phyloP scores from a whole-genome alignment of 2,888 invertebrate genomes.

The Agrilus cyanescens region DNA sequence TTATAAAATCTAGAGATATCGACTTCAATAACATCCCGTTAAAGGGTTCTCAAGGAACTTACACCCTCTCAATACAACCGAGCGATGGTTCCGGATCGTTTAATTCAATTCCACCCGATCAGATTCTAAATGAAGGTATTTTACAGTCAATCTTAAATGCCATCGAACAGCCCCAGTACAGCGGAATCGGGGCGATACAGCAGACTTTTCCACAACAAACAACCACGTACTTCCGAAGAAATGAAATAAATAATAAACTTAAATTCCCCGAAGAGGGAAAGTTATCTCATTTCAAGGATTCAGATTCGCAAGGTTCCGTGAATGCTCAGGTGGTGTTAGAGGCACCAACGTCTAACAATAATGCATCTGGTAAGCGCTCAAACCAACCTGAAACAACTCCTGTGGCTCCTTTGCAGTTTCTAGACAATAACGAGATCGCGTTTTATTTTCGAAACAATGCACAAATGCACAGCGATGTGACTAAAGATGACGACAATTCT shows the following conservation, averaged over 20 bases:
- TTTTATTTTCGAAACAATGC: conserved; percentile 39
- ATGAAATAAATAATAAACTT: conserved; percentile 9
- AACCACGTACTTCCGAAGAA: conserved; percentile 16
- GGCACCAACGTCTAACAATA: conserved; percentile 6
- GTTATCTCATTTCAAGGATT: conserved; percentile 21
- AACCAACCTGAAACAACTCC: conserved; percentile 12
- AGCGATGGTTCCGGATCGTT: conserved; percentile 42
- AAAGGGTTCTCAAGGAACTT: conserved; percentile 49
- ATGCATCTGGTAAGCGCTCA: conserved; percentile 7
- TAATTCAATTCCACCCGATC: conserved; percentile 50
- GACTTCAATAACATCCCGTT: conserved; percentile 39
- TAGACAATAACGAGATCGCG: conserved; percentile 47
- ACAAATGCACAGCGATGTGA: conserved; percentile 13
- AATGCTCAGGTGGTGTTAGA: conserved; percentile 32
- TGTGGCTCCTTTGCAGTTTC: conserved; percentile 31
- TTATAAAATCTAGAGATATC: conserved; percentile 31
- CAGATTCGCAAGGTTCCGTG: conserved; percentile 34
- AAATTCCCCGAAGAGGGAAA: conserved; percentile 17
- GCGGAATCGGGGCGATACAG: conserved; percentile 21
- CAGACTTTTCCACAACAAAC: conserved; percentile 24
- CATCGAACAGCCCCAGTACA: conserved; percentile 56
- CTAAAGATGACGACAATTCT: conserved; percentile 8
- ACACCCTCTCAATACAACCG: conserved; percentile 66
- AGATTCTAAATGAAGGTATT: conserved; percentile 65
- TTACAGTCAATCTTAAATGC: conserved; percentile 71